phyloP scores from a whole-genome alignment of 2,797 vertebrate genomes.

The Alfaro cultratus region DNA sequence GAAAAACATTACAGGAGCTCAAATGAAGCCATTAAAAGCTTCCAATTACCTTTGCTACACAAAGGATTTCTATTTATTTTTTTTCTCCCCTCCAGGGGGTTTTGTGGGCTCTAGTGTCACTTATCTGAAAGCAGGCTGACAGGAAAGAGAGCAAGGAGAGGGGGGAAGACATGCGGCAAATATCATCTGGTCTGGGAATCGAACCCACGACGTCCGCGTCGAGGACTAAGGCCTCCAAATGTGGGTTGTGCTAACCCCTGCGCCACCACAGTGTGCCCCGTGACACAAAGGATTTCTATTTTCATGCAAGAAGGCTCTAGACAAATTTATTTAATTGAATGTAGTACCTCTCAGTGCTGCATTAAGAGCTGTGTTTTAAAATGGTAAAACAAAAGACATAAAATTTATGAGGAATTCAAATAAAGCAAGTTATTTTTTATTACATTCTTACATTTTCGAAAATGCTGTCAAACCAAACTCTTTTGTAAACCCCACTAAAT shows the following conservation, averaged over 20 bases:
- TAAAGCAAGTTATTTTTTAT: background rate
- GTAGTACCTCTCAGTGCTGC: background rate
- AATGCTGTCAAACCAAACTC: background rate
- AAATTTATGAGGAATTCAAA: background rate
- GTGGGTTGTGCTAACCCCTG: no score
- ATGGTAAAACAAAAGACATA: background rate
- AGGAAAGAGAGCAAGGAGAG: no score
- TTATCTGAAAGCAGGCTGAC: no score
- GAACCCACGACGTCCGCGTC: no score
- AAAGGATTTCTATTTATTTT: slow-evolving; percentile 13
- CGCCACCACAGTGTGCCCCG: no score
- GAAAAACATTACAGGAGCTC: background rate
- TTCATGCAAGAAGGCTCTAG: background rate
- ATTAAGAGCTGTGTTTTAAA: background rate
- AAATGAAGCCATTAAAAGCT: slow-evolving; percentile 12
- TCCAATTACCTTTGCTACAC: slow-evolving; percentile 1
- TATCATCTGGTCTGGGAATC: no score
- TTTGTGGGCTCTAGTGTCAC: no score
- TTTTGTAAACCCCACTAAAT: background rate
- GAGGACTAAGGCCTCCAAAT: no score
- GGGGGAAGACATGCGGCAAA: no score
- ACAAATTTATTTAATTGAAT: slow-evolving; percentile 7
- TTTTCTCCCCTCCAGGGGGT: no score
- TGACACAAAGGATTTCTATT: slow-evolving; percentile 10
- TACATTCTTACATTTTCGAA: background rate